Conservation (phyloP, 2,797 vertebrate species). For the Trematomus bernacchii region DNA sequence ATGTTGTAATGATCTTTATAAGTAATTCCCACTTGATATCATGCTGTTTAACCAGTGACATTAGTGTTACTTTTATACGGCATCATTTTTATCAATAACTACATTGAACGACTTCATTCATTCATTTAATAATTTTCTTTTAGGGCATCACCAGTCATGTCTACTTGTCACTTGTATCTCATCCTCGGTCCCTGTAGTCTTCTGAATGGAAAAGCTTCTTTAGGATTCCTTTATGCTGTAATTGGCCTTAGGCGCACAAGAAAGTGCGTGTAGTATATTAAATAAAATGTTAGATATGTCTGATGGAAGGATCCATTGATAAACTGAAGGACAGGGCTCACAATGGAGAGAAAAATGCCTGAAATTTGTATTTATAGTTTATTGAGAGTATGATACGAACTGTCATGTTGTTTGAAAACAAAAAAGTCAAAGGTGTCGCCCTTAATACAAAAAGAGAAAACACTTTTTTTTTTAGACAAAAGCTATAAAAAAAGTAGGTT, state of each 20-base stretch:
- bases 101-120: neutral
- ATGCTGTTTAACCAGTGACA: neutral
- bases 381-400: neutral
- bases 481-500: neutral
- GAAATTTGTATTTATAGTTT: neutral
- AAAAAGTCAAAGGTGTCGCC: neutral
- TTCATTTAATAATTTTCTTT: slow-evolving; percentile 5
- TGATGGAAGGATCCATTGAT: neutral
- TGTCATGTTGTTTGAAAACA: neutral
- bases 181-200: slow-evolving; percentile 85
- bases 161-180: slow-evolving; percentile 85
- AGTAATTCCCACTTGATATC: slow-evolving; percentile 2
- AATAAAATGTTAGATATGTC: neutral
- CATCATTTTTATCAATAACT: slow-evolving; percentile 7
- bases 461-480: neutral
- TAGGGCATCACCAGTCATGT: slow-evolving; percentile 1
- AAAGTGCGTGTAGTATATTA: neutral
- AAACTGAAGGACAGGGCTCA: neutral
- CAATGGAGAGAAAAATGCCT: neutral
- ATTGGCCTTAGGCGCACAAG: neutral
- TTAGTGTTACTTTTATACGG: neutral
- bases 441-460: neutral
- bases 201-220: neutral
- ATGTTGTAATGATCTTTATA: neutral
- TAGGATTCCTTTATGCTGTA: neutral